A percentile compares a stretch with the other conserved stretches of the same genome.
phyloP scores from a whole-genome alignment of 2,113 vertebrate species.

The Equus przewalskii region DNA sequence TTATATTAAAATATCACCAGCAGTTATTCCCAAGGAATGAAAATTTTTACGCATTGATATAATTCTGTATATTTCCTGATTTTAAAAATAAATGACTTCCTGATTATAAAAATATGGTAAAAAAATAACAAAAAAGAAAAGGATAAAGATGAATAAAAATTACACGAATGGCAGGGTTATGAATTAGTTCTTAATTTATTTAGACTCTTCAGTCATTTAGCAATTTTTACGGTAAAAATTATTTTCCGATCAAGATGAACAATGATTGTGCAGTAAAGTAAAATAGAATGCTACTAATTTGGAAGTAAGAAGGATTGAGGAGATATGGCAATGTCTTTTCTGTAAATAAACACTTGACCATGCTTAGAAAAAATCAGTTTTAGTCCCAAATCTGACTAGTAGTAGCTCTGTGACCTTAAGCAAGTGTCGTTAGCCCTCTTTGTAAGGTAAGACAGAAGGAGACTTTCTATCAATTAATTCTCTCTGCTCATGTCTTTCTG shows the following conservation, averaged over 20 bases:
- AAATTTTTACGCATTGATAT: background rate
- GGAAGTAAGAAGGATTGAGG: background rate
- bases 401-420: background rate
- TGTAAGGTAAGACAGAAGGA: background rate
- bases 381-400: background rate
- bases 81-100: constrained; percentile 31
- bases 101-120: constrained; percentile 16
- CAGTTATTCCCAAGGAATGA: background rate
- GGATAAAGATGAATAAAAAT: background rate
- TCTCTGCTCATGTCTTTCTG: background rate
- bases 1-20: constrained; percentile 14
- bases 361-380: background rate
- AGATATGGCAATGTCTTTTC: background rate
- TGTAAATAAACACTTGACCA: background rate
- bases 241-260: constrained; percentile 8
- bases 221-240: background rate
- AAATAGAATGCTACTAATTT: background rate
- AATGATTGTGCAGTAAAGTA: background rate
- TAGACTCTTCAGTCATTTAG: background rate
- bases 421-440: background rate
- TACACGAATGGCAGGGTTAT: background rate
- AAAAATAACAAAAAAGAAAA: background rate
- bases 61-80: background rate
- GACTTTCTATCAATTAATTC: background rate
- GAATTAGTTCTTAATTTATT: background rate